phyloP scores from a whole-genome alignment of 2,888 invertebrate genomes.

The Andrena trimmerana region DNA sequence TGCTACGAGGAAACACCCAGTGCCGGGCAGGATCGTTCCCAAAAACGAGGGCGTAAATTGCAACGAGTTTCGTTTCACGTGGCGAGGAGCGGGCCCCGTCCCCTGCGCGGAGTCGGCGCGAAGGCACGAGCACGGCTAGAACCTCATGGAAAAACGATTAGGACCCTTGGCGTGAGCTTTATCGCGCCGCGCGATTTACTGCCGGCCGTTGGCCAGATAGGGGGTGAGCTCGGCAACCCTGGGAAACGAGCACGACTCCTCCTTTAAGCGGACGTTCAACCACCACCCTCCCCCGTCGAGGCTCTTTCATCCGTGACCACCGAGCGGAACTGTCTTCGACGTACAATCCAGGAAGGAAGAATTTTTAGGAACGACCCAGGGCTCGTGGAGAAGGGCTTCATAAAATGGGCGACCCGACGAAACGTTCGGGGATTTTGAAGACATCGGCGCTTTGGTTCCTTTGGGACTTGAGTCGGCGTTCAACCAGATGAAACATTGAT shows the following conservation, averaged over 20 bases:
- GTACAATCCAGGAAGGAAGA: neutral
- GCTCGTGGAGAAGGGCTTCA: neutral
- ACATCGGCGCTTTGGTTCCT: neutral
- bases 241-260: slow-evolving; percentile 36
- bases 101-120: neutral
- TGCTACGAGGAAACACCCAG: neutral
- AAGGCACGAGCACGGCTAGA: slow-evolving; percentile 26
- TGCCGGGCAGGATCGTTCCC: neutral
- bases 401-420: neutral
- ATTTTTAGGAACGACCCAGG: neutral
- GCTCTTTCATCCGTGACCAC: neutral
- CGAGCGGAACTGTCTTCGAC: neutral
- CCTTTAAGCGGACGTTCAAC: slow-evolving; percentile 16
- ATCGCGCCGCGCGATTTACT: slow-evolving; percentile 71
- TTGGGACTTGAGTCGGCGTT: neutral
- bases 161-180: slow-evolving; percentile 72
- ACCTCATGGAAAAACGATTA: slow-evolving; percentile 78
- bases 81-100: slow-evolving; percentile 5
- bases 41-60: slow-evolving; percentile 40
- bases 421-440: neutral
- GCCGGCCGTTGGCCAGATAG: slow-evolving; percentile 48
- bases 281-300: neutral
- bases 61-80: slow-evolving; percentile 24
- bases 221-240: slow-evolving; percentile 30
- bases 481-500: no score